Conservation (phyloP, 1,140 invertebrate species). For the Asobara japonica region DNA sequence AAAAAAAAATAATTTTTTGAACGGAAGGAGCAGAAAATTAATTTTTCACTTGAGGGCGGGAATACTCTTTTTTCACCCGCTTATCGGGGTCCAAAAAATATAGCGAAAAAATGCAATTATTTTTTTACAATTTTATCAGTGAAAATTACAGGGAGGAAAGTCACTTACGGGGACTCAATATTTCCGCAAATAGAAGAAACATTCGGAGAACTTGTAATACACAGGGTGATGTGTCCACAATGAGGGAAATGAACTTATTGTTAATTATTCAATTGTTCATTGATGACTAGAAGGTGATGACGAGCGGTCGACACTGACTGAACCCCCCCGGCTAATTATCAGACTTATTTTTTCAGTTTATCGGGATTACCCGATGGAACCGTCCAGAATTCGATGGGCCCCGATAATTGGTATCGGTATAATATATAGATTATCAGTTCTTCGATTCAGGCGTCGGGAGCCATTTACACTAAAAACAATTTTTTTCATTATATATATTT, state of each 20-base stretch:
- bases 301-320: background rate
- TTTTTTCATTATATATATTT: too few relatives aligned
- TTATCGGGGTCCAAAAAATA: too few relatives aligned
- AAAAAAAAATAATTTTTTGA: too few relatives aligned
- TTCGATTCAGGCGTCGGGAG: too few relatives aligned
- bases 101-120: background rate
- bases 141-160: background rate
- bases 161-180: constrained; percentile 6
- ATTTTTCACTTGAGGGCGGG: too few relatives aligned
- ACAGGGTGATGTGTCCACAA: background rate
- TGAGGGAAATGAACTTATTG: background rate
- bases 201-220: background rate
- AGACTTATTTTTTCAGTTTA: constrained; percentile 14
- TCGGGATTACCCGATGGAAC: constrained; percentile 18
- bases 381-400: constrained; percentile 24
- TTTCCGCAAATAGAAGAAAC: background rate
- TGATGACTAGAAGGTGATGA: background rate
- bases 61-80: too few relatives aligned
- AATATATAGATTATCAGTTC: too few relatives aligned
- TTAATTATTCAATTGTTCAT: background rate
- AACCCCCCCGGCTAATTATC: background rate
- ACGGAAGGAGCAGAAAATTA: too few relatives aligned
- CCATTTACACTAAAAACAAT: too few relatives aligned
- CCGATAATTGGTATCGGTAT: constrained; percentile 22
- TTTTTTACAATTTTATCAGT: background rate